Evolutionary conservation across 2,113 vertebrate species (phyloP), one percentile per base, ranked within the genome.

Genomic region (Microcebus griseorufus): DNA sequence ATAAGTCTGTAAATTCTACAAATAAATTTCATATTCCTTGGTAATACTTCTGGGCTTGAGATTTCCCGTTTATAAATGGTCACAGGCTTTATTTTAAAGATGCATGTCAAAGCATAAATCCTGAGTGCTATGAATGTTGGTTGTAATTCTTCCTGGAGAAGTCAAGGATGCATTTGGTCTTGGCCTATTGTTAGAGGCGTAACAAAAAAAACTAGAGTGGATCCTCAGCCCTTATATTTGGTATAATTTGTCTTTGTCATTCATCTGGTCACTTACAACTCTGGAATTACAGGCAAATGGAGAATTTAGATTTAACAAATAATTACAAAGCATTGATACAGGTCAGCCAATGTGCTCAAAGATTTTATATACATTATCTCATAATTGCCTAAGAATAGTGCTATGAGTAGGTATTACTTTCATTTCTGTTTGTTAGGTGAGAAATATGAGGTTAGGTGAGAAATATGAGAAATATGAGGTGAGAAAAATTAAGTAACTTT

Each of bases 1-100:
- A 32, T 90, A 96, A 95, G 60, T 88, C 80, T 91, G 10, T 94
- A 95, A 96, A 90, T 96, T 96, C 58, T 80, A 80, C 25, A 88
- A 89, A 90, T 95, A 96, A 62, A 89, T 96, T 96, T 96, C 39
- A 72, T 45, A 91, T 95, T 95, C n/a, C 6, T 76, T 88, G 73
- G 25, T 82, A 96, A 85, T 91, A 73, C 55, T 96, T 93, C 13
- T 95, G 78, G 39, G 37, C 37, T 97, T 79, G 85, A 91, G 67
- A 79, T 27, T 93, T 92, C 48, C 83, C 20, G 92, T 89, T 97
- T 95, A 34, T 82, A 96, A 96, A 93, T 84, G 53, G 60, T 84
- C 62, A 91, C 29, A 60, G 32, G 81, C 45, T 89, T 96, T 94
- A 91, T 94, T 97, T 91, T 94, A 79, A 95, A 96, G 91, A 93